Evolutionary conservation across 2,888 invertebrate species (phyloP), one percentile per base, ranked within the genome.

Genomic region (Agonopterix alstromeriana): DNA sequence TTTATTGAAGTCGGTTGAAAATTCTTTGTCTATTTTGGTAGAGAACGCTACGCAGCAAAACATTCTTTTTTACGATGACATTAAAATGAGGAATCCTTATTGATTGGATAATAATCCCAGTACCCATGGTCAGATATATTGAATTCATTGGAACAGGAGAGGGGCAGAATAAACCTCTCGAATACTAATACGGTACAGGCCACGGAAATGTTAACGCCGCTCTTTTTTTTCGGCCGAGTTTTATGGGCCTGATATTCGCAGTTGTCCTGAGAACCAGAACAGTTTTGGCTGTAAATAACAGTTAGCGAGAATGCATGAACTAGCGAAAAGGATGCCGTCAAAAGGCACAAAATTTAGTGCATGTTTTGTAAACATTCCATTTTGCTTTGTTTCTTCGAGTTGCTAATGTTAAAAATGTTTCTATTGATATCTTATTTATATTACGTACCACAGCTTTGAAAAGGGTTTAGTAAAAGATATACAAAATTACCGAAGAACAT

Each of bases 181-280:
- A 57, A 57, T 56, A 57, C 59, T 48, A 53, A 51, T 52, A 52
- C 40, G 42, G 43, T 44, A 63, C 61, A 65, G 53, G 61, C 66
- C 70, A 67, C 61, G 73, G 66, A 76, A 70, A 69, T 49, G 56
- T 52, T 64, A 65, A 53, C 55, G 53, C 51, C 53, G 63, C 67
- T 54, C 51, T 53, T 53, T 73, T 53, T 73, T 72, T 73, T 73
- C 54, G 65, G 56, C 53, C 57, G 55, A 57, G 52, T 65, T 72
- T 71, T 70, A 72, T 65, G 59, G 67, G 52, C 53, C 54, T 59
- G 58, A 67, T 67, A 65, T 68, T 68, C 61, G 56, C 53, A 61
- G 56, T 51, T 50, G 53, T 50, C 52, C 55, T 53, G 55, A 62
- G 54, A 63, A 54, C 54, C 51, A 43, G 40, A 56, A 48, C 54